A percentile compares a stretch with the other conserved stretches of the same genome.
Conservation (phyloP, 2,888 invertebrate species). For the Spodoptera exigua region DNA sequence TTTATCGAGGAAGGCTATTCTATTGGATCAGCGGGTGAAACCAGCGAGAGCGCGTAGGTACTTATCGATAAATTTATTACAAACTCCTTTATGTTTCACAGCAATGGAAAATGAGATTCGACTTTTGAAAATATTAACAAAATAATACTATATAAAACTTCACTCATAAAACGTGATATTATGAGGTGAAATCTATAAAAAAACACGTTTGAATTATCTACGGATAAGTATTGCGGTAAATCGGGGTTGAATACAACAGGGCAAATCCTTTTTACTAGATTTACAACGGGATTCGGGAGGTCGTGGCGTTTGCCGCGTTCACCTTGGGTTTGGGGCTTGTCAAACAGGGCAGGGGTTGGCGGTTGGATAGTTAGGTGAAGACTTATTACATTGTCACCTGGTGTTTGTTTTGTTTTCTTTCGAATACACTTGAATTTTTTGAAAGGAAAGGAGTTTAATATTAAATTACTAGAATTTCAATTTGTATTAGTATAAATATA, state of each 20-base stretch:
- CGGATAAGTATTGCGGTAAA: slow-evolving; percentile 77
- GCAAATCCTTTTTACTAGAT: slow-evolving; percentile 86
- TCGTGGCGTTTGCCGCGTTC: slow-evolving; percentile 71
- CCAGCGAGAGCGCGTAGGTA: too few species aligned
- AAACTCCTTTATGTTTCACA: too few species aligned
- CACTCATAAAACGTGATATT: slow-evolving; percentile 32
- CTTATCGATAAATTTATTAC: too few species aligned
- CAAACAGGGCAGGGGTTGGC: slow-evolving; percentile 1
- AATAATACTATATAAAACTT: slow-evolving; percentile 4
- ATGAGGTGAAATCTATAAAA: slow-evolving; percentile 33
- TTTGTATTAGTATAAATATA: too few species aligned
- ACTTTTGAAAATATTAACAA: too few species aligned
- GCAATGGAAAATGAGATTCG: too few species aligned
- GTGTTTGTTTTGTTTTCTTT: neutral
- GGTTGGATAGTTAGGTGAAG: neutral
- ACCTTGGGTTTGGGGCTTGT: slow-evolving; percentile 62
- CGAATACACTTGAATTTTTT: too few species aligned
- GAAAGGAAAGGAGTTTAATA: too few species aligned
- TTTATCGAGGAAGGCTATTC: too few species aligned
- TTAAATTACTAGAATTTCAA: too few species aligned
- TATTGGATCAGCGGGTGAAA: too few species aligned
- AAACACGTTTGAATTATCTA: slow-evolving; percentile 66
- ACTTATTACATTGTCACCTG: neutral
- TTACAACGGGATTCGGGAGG: slow-evolving; percentile 80
- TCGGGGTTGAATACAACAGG: slow-evolving; percentile 80